phyloP scores from a whole-genome alignment of 92 coral and sea anemone species.

The Chrysogorgia sp. region DNA sequence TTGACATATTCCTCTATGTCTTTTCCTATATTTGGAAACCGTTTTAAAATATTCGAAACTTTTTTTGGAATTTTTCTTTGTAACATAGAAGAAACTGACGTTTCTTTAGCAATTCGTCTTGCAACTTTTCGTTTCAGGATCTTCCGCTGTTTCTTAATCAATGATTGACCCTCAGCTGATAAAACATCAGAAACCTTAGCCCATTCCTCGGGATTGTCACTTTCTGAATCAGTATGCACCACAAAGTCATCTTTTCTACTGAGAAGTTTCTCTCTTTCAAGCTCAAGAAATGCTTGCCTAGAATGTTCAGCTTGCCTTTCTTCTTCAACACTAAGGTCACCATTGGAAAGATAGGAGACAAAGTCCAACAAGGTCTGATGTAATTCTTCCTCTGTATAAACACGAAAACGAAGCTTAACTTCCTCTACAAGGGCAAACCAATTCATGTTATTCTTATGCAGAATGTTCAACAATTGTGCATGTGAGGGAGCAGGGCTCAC shows the following conservation, averaged over 20 bases:
- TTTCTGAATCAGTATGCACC: slow-evolving; percentile 46
- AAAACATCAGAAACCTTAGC: slow-evolving; percentile 23
- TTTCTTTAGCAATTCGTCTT: slow-evolving; percentile 47
- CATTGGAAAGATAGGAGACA: slow-evolving; percentile 26
- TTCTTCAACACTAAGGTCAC: slow-evolving; percentile 32
- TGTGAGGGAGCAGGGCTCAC: slow-evolving; percentile 42
- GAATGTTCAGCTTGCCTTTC: slow-evolving; percentile 44
- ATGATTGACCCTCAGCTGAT: slow-evolving; percentile 15
- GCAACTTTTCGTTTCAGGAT: slow-evolving; percentile 42
- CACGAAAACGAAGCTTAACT: slow-evolving; percentile 1
- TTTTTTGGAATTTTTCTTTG: slow-evolving; percentile 53
- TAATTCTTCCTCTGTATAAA: slow-evolving; percentile 31
- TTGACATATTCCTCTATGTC: slow-evolving; percentile 53
- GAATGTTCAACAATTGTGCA: slow-evolving; percentile 50
- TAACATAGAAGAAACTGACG: slow-evolving; percentile 22
- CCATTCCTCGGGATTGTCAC: slow-evolving; percentile 63
- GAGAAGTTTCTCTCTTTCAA: slow-evolving; percentile 36
- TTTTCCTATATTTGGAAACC: slow-evolving; percentile 58
- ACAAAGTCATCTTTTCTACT: slow-evolving; percentile 37
- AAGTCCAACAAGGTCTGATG: slow-evolving; percentile 50
- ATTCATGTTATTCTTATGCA: slow-evolving; percentile 40
- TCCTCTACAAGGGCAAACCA: slow-evolving; percentile 53
- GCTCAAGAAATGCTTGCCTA: slow-evolving; percentile 41
- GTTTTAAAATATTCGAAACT: slow-evolving; percentile 44
- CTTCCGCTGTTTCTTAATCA: slow-evolving; percentile 31